These are phyloP conservation scores for Cydia amplana DNA, from an alignment of 1,140 invertebrate species.

Conservation along the genomic window DNA sequence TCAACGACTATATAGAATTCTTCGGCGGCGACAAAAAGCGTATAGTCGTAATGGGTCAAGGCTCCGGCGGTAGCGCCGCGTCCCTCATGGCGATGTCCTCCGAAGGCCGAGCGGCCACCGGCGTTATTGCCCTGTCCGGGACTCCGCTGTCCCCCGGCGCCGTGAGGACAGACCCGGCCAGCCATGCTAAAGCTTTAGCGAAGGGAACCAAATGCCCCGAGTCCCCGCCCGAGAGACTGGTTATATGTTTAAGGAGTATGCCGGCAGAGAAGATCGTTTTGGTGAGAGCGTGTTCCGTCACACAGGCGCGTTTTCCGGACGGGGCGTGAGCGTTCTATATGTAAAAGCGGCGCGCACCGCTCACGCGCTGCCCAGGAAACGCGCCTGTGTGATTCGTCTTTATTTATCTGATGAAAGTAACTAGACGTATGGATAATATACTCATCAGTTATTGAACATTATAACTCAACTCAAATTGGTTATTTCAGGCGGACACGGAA, in stretches of 20 bases:
- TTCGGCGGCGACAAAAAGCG: constrained; percentile 86
- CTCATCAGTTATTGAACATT: too few species aligned
- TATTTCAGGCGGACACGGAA: constrained; percentile 62
- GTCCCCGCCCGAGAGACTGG: constrained; percentile 74
- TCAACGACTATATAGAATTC: constrained; percentile 84
- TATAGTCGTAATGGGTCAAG: constrained; percentile 86
- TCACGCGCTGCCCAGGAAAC: too few species aligned
- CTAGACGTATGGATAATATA: too few species aligned
- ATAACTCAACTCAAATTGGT: not conserved
- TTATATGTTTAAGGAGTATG: constrained; percentile 81
- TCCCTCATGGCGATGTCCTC: constrained; percentile 80
- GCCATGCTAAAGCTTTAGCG: constrained; percentile 78
- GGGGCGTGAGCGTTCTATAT: too few species aligned
- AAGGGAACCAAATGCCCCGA: constrained; percentile 80
- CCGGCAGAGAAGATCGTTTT: constrained; percentile 59
- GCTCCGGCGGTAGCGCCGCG: constrained; percentile 84
- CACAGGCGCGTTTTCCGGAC: too few species aligned
- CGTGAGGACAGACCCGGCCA: constrained; percentile 78
- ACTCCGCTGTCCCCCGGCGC: constrained; percentile 83
- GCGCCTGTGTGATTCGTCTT: too few species aligned
- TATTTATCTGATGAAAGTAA: not conserved
- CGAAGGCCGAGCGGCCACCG: constrained; percentile 72
- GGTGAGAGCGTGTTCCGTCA: constrained; percentile 48
- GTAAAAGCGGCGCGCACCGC: too few species aligned
- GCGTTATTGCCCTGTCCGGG: constrained; percentile 85